Evolutionary conservation across 2,888 invertebrate species (phyloP).

Genomic region (Diploptera punctata): DNA sequence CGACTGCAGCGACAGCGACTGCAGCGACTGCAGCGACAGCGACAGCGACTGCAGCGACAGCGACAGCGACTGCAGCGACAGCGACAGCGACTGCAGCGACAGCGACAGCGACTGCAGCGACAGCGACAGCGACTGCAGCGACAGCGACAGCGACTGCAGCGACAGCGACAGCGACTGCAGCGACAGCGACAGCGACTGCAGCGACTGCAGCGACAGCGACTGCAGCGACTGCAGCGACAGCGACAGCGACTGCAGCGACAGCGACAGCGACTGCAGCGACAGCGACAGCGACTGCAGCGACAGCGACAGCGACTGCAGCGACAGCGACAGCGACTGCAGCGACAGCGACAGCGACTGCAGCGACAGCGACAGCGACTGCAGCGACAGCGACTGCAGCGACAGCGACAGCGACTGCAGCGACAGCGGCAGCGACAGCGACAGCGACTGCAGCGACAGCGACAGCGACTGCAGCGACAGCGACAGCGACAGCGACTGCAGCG

Average conservation of each 20-base stretch:
- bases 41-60: constrained; percentile 6
- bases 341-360: not conserved
- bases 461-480: constrained; percentile 15
- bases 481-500: not conserved
- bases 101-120: constrained; percentile 6
- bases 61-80: constrained; percentile 5
- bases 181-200: constrained; percentile 10
- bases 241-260: constrained; percentile 6
- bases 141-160: constrained; percentile 8
- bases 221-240: not conserved
- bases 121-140: not conserved
- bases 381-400: constrained; percentile 4
- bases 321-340: not conserved
- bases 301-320: not conserved
- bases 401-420: not conserved
- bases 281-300: constrained; percentile 11
- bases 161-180: not conserved
- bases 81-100: constrained; percentile 7
- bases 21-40: constrained; percentile 12
- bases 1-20: not conserved
- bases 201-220: constrained; percentile 5
- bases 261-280: constrained; percentile 10
- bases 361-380: not conserved
- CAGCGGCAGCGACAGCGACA: constrained; percentile 8
- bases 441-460: constrained; percentile 8